Evolutionary conservation across 2,113 vertebrate species (phyloP).

Genomic region (Oenanthe melanoleuca): DNA sequence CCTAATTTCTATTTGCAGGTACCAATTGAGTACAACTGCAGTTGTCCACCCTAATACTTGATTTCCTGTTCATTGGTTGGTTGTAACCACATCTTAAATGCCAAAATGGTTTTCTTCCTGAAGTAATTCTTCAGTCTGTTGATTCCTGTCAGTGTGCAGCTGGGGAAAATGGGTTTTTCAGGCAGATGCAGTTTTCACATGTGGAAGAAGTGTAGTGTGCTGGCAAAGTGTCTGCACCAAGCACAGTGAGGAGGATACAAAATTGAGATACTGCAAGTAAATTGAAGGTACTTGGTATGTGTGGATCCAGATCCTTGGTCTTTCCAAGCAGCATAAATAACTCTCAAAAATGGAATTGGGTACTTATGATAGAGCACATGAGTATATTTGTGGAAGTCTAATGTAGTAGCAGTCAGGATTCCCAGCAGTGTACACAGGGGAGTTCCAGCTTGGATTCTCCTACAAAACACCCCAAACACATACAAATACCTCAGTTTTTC

Average conservation of each 20-base stretch:
- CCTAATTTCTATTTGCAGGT: not conserved
- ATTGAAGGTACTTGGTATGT: not conserved
- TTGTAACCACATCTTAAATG: not conserved
- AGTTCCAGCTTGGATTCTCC: not conserved
- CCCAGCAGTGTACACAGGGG: not conserved
- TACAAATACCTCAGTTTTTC: accelerated
- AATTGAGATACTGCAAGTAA: not conserved
- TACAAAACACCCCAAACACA: not conserved
- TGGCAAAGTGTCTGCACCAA: not conserved
- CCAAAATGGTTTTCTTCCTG: not conserved
- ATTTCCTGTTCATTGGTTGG: not conserved
- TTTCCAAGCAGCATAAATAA: not conserved
- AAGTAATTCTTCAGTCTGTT: not conserved
- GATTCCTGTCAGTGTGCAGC: not conserved
- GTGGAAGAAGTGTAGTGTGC: not conserved
- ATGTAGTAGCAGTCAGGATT: not conserved
- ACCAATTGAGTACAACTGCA: not conserved
- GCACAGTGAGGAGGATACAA: not conserved
- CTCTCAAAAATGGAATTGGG: not conserved
- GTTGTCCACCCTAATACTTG: not conserved
- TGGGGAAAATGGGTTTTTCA: not conserved
- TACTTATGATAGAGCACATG: not conserved
- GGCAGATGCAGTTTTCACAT: not conserved
- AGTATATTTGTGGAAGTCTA: not conserved
- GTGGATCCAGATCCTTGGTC: not conserved